Percentiles rank a stretch among this genome's conserved stretches.
Conservation (phyloP, 2,888 invertebrate species). For the Agelastica alni region DNA sequence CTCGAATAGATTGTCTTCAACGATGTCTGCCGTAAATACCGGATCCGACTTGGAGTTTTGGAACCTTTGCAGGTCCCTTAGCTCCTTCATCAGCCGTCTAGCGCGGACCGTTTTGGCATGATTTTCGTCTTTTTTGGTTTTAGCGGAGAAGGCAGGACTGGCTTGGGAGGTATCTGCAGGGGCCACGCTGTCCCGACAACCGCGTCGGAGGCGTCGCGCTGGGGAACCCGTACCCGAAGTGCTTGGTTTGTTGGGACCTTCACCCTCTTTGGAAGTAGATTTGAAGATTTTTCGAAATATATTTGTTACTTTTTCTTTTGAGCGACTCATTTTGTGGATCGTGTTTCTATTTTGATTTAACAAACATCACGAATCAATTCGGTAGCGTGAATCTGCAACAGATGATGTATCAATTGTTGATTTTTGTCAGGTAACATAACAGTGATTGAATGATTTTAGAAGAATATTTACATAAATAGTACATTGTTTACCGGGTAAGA, state of each 20-base stretch:
- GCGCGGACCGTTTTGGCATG: constrained; percentile 71
- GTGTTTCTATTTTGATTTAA: constrained; percentile 8
- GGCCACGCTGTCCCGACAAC: constrained; percentile 53
- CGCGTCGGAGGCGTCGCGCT: constrained; percentile 44
- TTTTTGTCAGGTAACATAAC: too few species aligned
- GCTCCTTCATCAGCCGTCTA: constrained; percentile 83
- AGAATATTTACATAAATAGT: too few species aligned
- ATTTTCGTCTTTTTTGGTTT: constrained; percentile 45
- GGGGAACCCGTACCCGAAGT: constrained; percentile 57
- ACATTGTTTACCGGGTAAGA: too few species aligned
- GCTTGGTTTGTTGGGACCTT: constrained; percentile 57
- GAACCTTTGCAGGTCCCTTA: constrained; percentile 76
- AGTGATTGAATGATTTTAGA: too few species aligned
- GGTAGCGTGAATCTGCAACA: not conserved
- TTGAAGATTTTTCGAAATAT: constrained; percentile 80
- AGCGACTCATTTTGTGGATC: constrained; percentile 67
- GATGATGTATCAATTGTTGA: too few species aligned
- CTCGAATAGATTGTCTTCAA: constrained; percentile 85
- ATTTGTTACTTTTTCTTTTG: constrained; percentile 80
- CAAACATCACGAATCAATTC: not conserved
- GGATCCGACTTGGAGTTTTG: constrained; percentile 73
- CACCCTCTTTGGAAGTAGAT: constrained; percentile 69
- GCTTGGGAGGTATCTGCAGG: constrained; percentile 50
- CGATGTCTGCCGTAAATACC: constrained; percentile 80
- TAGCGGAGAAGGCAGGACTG: constrained; percentile 50